Evolutionary conservation across 2,888 invertebrate genomes (phyloP), one percentile per base, ranked within the genome.

Genomic region (Platerodrilus igneus): DNA sequence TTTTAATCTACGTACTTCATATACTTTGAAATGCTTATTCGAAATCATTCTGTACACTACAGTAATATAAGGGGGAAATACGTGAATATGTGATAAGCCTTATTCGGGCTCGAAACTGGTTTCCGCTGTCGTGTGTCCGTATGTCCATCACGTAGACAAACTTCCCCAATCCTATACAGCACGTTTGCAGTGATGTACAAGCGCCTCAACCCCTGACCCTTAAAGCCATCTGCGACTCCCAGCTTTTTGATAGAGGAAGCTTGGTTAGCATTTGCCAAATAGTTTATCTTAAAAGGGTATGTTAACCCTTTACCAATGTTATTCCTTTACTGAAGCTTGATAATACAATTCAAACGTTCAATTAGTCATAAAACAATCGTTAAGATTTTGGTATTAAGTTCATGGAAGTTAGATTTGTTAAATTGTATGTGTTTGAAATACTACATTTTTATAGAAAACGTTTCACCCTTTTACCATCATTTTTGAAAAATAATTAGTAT

Each of bases 61-160:
- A 55, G 52, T 54, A 55, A 56, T 45, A 48, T 52, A 47, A 52
- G 52, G 52, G 54, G 55, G 48, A 55, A 52, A 44, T 47, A 48
- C 48, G 48, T 47, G 53, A 51, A 55, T 56, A 51, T 54, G 52
- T 55, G 57, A 57, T 59, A 58, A 55, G 55, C 53, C 53, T 56
- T 55, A 55, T 52, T 52, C 41, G 50, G 51, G 50, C 53, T 55
- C 55, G 48, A 52, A 57, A 58, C 56, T 57, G 52, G 48, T 57
- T 56, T 52, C 50, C 53, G 49, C 54, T 55, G 56, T 56, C 55
- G 51, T 53, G 51, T 60, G 61, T 63, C 61, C 58, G 63, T 61
- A 64, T 64, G 63, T 63, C 58, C 58, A 59, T 64, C 64, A 64
- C 64, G 64, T 63, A 61, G 56, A 53, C 53, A 51, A 39, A n/a